Percentiles rank a stretch among this genome's conserved stretches.
Conservation (phyloP, 2,797 vertebrate species). For the Schizopygopsis malacanthus region DNA sequence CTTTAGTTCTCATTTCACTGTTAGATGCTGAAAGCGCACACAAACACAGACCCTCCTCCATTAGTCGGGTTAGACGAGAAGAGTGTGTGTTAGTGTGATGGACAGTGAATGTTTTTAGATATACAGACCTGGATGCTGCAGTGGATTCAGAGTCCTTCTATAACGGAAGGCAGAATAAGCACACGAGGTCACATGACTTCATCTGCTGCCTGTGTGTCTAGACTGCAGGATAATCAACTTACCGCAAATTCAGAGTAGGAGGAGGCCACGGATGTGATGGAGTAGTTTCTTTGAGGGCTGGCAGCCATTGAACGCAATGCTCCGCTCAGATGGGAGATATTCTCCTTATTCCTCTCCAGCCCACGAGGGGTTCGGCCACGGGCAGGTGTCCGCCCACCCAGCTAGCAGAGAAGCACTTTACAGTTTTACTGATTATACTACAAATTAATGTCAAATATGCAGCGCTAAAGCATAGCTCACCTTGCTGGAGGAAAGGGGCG, state of each 20-base stretch:
- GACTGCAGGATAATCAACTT: conserved; percentile 75
- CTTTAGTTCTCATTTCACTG: not conserved
- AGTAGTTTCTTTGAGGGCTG: conserved; percentile 85
- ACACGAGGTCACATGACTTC: not conserved
- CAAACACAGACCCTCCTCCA: conserved; percentile 8
- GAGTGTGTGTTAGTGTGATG: conserved; percentile 43
- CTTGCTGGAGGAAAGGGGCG: conserved; percentile 85
- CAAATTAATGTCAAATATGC: not conserved
- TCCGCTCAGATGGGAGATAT: conserved; percentile 82
- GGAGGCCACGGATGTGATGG: conserved; percentile 88
- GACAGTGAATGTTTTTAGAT: not conserved
- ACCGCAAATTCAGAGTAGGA: conserved; percentile 97
- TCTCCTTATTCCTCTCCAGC: conserved; percentile 90
- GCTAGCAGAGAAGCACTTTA: conserved; percentile 56
- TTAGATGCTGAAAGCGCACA: not conserved
- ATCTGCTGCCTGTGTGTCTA: conserved; percentile 37
- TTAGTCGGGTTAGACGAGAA: conserved; percentile 27
- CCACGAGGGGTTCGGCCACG: conserved; percentile 72
- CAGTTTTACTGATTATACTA: not conserved
- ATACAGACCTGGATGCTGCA: conserved; percentile 62
- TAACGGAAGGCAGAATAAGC: conserved; percentile 56
- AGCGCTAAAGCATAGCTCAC: conserved; percentile 67
- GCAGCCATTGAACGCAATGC: conserved; percentile 79
- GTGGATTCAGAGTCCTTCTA: conserved; percentile 67
- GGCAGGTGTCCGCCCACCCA: conserved; percentile 71